Conservation (phyloP, 2,113 vertebrate genomes). For the Ramphastos sulfuratus region DNA sequence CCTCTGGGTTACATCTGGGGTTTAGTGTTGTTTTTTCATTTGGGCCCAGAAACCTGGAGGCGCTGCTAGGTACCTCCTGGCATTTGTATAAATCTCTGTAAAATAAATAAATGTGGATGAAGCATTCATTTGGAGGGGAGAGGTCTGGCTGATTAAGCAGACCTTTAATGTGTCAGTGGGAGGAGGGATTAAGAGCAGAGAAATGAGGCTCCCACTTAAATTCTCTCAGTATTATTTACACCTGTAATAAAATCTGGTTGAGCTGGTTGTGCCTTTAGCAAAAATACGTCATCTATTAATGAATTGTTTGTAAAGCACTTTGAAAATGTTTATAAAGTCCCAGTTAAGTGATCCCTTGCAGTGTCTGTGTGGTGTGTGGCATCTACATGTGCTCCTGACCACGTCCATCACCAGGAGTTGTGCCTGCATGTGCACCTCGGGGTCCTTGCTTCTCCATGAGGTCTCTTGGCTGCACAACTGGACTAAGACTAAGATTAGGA, state of each 20-base stretch:
- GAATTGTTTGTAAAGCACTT: conserved; percentile 48
- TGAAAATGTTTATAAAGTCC: conserved; percentile 29
- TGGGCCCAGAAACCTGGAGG: neutral
- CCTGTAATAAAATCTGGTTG: conserved; percentile 54
- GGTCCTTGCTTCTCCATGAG: neutral
- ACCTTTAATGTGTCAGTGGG: neutral
- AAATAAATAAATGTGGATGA: neutral
- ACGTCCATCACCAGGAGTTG: fast-evolving
- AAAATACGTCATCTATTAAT: conserved; percentile 64
- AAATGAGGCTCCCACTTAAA: neutral
- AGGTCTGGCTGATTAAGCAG: neutral
- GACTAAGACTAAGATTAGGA: neutral
- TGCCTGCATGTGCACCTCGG: fast-evolving
- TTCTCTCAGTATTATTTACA: conserved; percentile 25
- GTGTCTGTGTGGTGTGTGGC: neutral
- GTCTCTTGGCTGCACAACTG: neutral
- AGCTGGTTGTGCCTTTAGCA: conserved; percentile 50
- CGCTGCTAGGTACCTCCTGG: neutral
- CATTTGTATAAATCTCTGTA: neutral
- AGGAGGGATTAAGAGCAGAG: conserved; percentile 3
- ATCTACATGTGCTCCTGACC: neutral
- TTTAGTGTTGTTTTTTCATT: neutral
- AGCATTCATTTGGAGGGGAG: neutral
- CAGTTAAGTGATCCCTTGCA: neutral
- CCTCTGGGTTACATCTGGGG: neutral